Evolutionary conservation across 2,113 vertebrate species (phyloP).

Genomic region (Pteruthius melanotis): DNA sequence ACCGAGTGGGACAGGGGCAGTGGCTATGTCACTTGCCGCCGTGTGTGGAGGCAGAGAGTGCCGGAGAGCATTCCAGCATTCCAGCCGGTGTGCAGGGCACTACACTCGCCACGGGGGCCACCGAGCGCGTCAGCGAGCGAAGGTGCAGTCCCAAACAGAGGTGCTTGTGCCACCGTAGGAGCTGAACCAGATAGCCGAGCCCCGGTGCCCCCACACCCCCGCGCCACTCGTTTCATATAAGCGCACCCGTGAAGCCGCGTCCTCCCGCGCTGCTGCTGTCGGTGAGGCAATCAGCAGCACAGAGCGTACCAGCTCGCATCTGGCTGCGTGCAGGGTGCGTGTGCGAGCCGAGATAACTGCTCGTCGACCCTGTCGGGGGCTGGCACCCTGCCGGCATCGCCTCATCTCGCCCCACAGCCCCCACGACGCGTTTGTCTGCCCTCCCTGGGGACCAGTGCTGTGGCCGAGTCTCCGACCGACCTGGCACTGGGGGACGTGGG

Average conservation of each 20-base stretch:
- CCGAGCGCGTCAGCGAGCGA: accelerated
- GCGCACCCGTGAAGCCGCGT: neutral
- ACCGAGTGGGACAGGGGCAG: no score
- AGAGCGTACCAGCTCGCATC: neutral
- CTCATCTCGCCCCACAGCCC: slow-evolving; percentile 27
- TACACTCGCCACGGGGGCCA: accelerated
- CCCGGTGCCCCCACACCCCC: neutral
- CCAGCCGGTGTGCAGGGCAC: accelerated
- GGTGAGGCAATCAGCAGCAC: slow-evolving; percentile 29
- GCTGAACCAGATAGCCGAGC: neutral
- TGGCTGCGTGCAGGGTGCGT: neutral
- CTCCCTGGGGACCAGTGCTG: neutral
- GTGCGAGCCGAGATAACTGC: slow-evolving; percentile 41
- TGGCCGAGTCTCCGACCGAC: accelerated
- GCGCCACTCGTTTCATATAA: neutral
- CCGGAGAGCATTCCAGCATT: accelerated
- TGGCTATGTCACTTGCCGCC: accelerated
- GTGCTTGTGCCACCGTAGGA: neutral
- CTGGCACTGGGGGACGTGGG: accelerated
- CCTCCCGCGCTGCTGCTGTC: neutral
- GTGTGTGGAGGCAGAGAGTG: neutral
- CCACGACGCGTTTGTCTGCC: neutral
- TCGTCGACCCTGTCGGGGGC: neutral
- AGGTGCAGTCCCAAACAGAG: neutral
- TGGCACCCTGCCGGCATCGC: neutral